These are phyloP conservation scores for Labeo calbasu DNA, from an alignment of 2,797 vertebrate species.

Conservation along the genomic window DNA sequence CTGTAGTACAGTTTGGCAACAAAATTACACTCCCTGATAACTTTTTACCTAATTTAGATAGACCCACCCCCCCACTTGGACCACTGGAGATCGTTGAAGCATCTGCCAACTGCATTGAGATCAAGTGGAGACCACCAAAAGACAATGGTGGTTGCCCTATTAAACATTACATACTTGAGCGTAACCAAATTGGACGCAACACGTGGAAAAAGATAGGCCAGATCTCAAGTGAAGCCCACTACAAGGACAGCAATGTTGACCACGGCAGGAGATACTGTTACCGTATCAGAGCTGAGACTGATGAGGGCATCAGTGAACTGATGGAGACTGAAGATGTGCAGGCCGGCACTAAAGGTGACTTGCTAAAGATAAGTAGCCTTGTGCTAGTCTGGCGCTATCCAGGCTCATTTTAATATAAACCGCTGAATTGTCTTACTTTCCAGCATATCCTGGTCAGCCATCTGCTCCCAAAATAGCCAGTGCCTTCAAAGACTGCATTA, in stretches of 20 bases:
- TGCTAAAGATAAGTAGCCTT: background rate
- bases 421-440: conserved; percentile 17
- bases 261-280: conserved; percentile 86
- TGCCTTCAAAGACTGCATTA: conserved; percentile 81
- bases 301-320: conserved; percentile 82
- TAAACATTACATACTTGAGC: conserved; percentile 82
- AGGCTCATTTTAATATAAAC: background rate
- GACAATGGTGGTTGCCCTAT: conserved; percentile 87
- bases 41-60: conserved; percentile 75
- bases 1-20: background rate
- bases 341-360: conserved; percentile 84
- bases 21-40: background rate
- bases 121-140: conserved; percentile 86
- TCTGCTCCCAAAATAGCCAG: conserved; percentile 81
- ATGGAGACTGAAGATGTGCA: conserved; percentile 89
- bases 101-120: conserved; percentile 73
- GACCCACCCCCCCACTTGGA: conserved; percentile 86
- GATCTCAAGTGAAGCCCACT: conserved; percentile 73
- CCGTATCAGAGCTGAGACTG: conserved; percentile 84
- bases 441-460: conserved; percentile 85
- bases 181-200: conserved; percentile 84
- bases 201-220: conserved; percentile 88
- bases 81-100: conserved; percentile 85
- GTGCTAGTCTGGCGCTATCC: background rate
- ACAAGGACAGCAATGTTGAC: conserved; percentile 83